Evolutionary conservation across 1,140 invertebrate species (phyloP).

Genomic region (Cepaea nemoralis): DNA sequence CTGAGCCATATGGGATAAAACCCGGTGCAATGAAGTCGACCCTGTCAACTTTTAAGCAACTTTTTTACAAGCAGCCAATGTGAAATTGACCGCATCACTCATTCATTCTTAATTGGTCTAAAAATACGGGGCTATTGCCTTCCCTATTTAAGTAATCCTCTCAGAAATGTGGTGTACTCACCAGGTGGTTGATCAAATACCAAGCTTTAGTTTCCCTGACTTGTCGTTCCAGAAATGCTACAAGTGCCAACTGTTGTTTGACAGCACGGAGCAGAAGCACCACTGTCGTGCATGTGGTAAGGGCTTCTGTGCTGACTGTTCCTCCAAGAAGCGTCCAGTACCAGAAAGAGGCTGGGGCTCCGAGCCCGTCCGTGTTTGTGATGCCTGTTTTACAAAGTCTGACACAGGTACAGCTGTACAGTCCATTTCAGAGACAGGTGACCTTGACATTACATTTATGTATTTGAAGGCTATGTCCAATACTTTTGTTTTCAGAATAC

Average conservation of each 20-base stretch:
- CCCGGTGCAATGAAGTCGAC: too few species aligned
- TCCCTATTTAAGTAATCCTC: too few species aligned
- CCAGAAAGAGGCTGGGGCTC: constrained; percentile 73
- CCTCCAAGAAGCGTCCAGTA: constrained; percentile 68
- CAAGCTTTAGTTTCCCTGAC: too few species aligned
- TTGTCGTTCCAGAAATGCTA: constrained; percentile 75
- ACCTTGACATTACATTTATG: neutral
- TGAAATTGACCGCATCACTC: too few species aligned
- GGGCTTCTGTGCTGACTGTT: constrained; percentile 74
- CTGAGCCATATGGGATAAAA: too few species aligned
- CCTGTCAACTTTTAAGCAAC: too few species aligned
- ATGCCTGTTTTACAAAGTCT: constrained; percentile 66
- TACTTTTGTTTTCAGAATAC: neutral
- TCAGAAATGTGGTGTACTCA: too few species aligned
- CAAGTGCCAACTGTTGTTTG: constrained; percentile 76
- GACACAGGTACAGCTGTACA: neutral
- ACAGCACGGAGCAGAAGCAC: constrained; percentile 76
- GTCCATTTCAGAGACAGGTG: constrained; percentile 14
- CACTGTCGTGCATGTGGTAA: constrained; percentile 82
- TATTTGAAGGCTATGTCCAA: neutral
- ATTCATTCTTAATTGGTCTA: too few species aligned
- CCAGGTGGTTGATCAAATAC: too few species aligned
- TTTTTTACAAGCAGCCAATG: too few species aligned
- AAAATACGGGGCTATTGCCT: too few species aligned
- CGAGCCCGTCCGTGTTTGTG: constrained; percentile 72